Base-by-base conservation (phyloP, 2,888 invertebrate species). In the Monoplex corrugatus region DNA sequence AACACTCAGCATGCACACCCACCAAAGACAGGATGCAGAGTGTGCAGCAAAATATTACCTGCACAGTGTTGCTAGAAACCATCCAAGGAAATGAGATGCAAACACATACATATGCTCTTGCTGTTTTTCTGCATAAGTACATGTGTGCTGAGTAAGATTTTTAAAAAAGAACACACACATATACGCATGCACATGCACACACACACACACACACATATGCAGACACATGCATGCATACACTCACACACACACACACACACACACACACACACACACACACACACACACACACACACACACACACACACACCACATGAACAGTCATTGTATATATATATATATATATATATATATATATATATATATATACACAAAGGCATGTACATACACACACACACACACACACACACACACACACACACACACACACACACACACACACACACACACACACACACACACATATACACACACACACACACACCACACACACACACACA, bases 231-330 rank as follows among this genome's bases (percentile, higher is more conserved):
- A 50, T 16, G 16, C 63, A 68, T n/a, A 68, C 63, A 68, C 63
- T 28, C 63, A 5, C 63, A 68, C 63, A 68, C 63, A 68, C 68
- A 68, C 68, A 16, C 68, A 68, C 68, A 68, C 68, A 68, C 68
- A 68, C 68, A 68, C 68, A 68, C 68, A 68, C 68, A 68, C 68
- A 68, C 50, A 50, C 50, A 50, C 50, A 50, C 50, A 50, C 50
- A 50, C 50, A 50, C 50, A 68, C 68, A 68, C 68, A 68, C 68
- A 68, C 68, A 68, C 68, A 68, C 68, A 68, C 68, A 68, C 68
- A 68, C 68, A 68, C 68, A 68, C 68, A 68, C 68, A 68, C n/a
- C 23, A 23, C 6, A 68, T 1, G 28, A n/a, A 28, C 23, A 23
- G n/a, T 8, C 8, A 16, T 16, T 23, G 68, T 68, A 6, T 13